Evolutionary conservation across 35 echinoderm and acorn worm genomes (phyloP).

Genomic region (Stichopus chloronotus): DNA sequence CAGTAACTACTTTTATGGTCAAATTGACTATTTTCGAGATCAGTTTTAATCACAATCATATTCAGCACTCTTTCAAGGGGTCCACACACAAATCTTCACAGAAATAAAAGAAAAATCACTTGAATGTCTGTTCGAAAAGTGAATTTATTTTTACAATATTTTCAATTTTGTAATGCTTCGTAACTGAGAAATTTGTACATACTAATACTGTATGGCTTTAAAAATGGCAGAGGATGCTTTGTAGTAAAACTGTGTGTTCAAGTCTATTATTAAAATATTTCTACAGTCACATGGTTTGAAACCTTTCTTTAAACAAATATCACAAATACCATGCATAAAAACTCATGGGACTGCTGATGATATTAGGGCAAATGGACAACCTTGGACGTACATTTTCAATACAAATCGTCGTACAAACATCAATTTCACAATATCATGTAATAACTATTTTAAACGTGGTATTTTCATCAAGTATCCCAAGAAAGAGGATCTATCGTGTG

Average conservation of each 20-base stretch:
- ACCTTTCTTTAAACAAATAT: slow-evolving; percentile 3
- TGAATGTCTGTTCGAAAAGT: not conserved
- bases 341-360: not conserved
- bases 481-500: not conserved
- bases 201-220: slow-evolving; percentile 2
- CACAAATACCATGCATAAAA: slow-evolving; percentile 13
- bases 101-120: slow-evolving; percentile 15
- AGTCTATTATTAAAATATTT: slow-evolving; percentile 7
- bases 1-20: slow-evolving; percentile 16
- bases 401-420: not conserved
- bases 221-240: not conserved
- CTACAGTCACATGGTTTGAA: not conserved
- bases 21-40: slow-evolving; percentile 18
- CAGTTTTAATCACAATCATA: slow-evolving; percentile 15
- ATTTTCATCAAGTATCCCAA: not conserved
- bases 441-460: slow-evolving; percentile 10
- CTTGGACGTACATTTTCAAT: not conserved
- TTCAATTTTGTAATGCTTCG: no score
- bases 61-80: not conserved
- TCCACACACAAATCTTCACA: not conserved
- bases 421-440: slow-evolving; percentile 9
- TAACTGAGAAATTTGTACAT: not conserved
- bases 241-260: not conserved
- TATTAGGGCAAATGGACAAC: not conserved
- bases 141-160: not conserved